Evolutionary conservation across 2,888 invertebrate species (phyloP).

Genomic region (Exocentrus adspersus): DNA sequence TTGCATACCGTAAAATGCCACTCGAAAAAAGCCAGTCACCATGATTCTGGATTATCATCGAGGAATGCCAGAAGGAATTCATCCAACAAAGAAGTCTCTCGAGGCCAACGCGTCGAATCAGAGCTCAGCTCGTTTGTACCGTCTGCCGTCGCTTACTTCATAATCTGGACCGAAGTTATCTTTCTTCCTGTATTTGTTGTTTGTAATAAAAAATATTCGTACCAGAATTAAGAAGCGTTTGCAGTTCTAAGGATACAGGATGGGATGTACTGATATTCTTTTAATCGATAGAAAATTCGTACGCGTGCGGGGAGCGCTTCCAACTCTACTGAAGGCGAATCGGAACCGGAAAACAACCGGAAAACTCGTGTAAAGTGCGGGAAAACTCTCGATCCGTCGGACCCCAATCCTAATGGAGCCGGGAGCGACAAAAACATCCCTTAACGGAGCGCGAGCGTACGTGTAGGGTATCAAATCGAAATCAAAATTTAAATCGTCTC

Average conservation of each 20-base stretch:
- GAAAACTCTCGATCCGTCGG: constrained; percentile 39
- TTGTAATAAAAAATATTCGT: too few species aligned
- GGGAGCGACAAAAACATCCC: constrained; percentile 34
- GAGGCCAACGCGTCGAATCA: constrained; percentile 30
- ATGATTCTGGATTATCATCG: constrained; percentile 57
- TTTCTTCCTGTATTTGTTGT: too few species aligned
- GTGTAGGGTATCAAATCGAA: constrained; percentile 40
- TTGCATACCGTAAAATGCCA: constrained; percentile 54
- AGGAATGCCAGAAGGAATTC: constrained; percentile 55
- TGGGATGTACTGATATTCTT: too few species aligned
- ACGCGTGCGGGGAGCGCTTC: constrained; percentile 25
- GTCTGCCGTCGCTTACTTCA: constrained; percentile 44
- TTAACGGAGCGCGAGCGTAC: constrained; percentile 33
- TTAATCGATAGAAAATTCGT: constrained; percentile 35
- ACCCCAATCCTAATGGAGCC: constrained; percentile 37
- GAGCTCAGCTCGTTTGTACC: background rate
- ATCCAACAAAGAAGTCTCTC: constrained; percentile 40
- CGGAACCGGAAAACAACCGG: constrained; percentile 45
- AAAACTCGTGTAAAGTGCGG: constrained; percentile 44
- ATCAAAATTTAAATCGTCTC: constrained; percentile 49
- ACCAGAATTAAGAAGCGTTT: too few species aligned
- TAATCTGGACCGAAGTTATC: constrained; percentile 13
- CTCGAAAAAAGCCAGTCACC: constrained; percentile 53
- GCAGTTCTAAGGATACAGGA: too few species aligned
- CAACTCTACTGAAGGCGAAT: constrained; percentile 29